phyloP scores from a whole-genome alignment of 2,797 vertebrate species.

The Bovichtus variegatus region DNA sequence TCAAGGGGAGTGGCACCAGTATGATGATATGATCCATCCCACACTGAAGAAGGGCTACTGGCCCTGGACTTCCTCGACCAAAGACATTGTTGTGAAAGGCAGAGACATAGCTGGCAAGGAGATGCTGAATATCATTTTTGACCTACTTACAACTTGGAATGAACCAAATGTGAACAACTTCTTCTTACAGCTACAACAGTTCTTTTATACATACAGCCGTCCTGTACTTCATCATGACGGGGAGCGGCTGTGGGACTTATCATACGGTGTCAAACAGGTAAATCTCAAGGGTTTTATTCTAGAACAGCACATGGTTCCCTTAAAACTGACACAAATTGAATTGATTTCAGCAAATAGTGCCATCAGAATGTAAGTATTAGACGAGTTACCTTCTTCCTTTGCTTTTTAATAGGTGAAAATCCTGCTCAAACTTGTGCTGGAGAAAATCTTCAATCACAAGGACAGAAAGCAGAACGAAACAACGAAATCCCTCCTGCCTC shows the following conservation, averaged over 20 bases:
- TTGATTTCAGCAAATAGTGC: background rate
- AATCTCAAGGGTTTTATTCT: background rate
- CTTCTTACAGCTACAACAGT: conserved; percentile 46
- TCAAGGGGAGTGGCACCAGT: conserved; percentile 62
- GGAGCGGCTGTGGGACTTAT: accelerated
- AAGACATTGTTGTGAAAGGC: background rate
- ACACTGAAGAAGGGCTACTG: accelerated
- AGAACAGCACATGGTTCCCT: background rate
- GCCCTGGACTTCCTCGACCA: accelerated
- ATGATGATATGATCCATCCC: conserved; percentile 50
- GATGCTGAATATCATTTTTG: conserved; percentile 44
- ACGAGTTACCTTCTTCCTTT: accelerated
- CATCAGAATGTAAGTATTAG: background rate
- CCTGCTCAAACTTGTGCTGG: background rate
- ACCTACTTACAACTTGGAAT: conserved; percentile 48
- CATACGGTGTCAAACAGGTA: conserved; percentile 25
- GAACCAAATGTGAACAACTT: conserved; percentile 53
- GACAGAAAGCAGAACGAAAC: background rate
- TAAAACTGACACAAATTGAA: background rate
- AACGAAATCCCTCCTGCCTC: background rate
- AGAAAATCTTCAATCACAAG: background rate
- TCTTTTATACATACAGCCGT: accelerated
- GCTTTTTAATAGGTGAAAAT: conserved; percentile 34
- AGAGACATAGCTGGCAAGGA: conserved; percentile 28
- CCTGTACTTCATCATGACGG: conserved; percentile 35